phyloP scores from a whole-genome alignment of 2,113 vertebrate genomes.

The Talpa occidentalis region DNA sequence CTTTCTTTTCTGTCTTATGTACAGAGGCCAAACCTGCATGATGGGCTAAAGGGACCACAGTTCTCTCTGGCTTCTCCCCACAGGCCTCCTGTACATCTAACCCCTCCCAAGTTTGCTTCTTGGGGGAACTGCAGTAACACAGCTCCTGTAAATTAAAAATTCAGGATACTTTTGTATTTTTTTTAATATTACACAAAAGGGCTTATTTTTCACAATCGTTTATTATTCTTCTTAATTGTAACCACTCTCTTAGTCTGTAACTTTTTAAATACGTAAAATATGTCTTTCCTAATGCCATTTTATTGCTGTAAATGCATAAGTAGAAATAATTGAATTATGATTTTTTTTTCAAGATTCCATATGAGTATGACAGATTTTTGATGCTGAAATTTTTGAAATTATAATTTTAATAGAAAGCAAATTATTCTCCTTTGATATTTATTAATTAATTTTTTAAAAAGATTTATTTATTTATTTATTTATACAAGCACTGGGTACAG shows the following conservation, averaged over 20 bases:
- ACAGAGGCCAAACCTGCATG: background rate
- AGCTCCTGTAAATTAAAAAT: background rate
- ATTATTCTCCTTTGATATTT: background rate
- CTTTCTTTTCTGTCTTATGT: background rate
- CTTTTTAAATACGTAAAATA: background rate
- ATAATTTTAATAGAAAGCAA: conserved; percentile 14
- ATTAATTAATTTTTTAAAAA: no score
- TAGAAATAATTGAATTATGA: background rate
- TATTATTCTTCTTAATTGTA: background rate
- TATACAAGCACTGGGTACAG: no score
- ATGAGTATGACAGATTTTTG: background rate
- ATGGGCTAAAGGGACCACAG: background rate
- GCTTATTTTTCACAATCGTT: background rate
- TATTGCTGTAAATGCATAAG: background rate
- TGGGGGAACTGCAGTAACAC: background rate
- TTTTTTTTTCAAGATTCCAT: background rate
- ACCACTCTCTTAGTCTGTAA: background rate
- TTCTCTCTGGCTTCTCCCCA: background rate
- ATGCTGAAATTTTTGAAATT: background rate
- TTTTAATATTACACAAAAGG: background rate
- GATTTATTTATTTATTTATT: no score
- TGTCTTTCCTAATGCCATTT: background rate
- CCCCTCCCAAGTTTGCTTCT: background rate
- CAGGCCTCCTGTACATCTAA: background rate
- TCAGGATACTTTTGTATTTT: background rate